Evolutionary conservation across 2,797 vertebrate genomes (phyloP), one percentile per base, ranked within the genome.

Genomic region (Schizopygopsis malacanthus): DNA sequence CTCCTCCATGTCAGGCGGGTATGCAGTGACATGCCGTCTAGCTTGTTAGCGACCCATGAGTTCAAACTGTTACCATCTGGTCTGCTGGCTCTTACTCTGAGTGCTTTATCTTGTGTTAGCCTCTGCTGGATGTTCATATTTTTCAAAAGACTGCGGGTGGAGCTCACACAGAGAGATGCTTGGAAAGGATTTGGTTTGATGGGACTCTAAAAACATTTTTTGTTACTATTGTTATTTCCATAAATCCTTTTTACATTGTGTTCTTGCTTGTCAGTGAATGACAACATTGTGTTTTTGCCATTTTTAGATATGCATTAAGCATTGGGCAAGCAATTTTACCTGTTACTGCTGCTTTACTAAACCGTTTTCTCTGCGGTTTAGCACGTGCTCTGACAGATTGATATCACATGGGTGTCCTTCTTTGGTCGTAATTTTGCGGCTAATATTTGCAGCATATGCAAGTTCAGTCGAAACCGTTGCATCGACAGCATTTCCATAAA

Each of bases 401-500:
- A 83, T 52, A 45, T 28, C 71, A 65, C 41, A 37, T 56, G 72
- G 54, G 65, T 72, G 10, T 65, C 83, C n/a, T 79, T 76, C 16
- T 73, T 22, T 28, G 28, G 69, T 28, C 4, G 2, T 54, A 59
- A 78, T 87, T 87, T 87, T 69, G 67, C 47, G 70, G 92, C 91
- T 54, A 56, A 92, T 93, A 93, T 92, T 90, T 89, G 43, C 91
- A 88, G 81, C 90, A 90, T 93, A 89, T 93, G 90, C 93, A 94
- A 93, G 92, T 94, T 94, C 91, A 93, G 91, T 92, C 92, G n/a
- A 59, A 80, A 89, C 93, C 92, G 90, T 93, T 90, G 93, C 92
- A 94, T 91, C 80, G 15, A 71, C 79, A 81, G 82, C 87, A 95
- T 96, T 95, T 95, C 91, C 94, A 95, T 95, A 95, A 94, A 95